Evolutionary conservation across 1,140 invertebrate species (phyloP), one percentile per base, ranked within the genome.

Genomic region (Tribolium madens): DNA sequence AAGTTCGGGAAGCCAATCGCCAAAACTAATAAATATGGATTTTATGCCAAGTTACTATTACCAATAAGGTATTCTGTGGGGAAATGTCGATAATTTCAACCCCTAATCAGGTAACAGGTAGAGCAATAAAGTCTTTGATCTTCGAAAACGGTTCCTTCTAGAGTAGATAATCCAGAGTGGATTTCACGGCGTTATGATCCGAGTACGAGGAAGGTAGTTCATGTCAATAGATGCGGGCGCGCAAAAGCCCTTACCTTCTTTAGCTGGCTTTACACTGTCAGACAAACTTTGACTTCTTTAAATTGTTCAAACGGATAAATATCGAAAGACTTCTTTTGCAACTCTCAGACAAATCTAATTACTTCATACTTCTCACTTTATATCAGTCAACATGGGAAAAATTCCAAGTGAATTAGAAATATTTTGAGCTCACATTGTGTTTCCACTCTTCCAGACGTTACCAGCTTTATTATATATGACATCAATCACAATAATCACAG

Each of bases 41-140:
- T 75, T 75, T 75, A 64, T 64, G 33, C 53, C 57, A 48, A n/a
- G 50, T 64, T 57, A 64, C 50, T 74, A 57, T 74, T 64, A 57
- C 73, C 73, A 57, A 74, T 74, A 75, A 75, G 73, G 73, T 71
- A 76, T 71, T 76, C 64, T 17, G 50, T 73, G 42, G 76, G 50
- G 47, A 69, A 69, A 77, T 50, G 69, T 73, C 70, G 76, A 77
- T 77, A 69, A 76, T 76, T 76, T 76, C 75, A 60, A 57, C 71
- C 76, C 73, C 46, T 78, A 78, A 78, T 78, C 73, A 72, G 77
- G 73, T 71, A 78, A 78, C 77, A 78, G 77, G 77, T 78, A 78
- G 46, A 60, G 76, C 64, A 78, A 78, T 78, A 75, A 78, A 78
- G 73, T 78, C 77, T 78, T 78, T 78, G 77, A 78, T 78, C 77